Base-by-base conservation (phyloP, 2,797 vertebrate species). In the Pogonophryne albipinna region DNA sequence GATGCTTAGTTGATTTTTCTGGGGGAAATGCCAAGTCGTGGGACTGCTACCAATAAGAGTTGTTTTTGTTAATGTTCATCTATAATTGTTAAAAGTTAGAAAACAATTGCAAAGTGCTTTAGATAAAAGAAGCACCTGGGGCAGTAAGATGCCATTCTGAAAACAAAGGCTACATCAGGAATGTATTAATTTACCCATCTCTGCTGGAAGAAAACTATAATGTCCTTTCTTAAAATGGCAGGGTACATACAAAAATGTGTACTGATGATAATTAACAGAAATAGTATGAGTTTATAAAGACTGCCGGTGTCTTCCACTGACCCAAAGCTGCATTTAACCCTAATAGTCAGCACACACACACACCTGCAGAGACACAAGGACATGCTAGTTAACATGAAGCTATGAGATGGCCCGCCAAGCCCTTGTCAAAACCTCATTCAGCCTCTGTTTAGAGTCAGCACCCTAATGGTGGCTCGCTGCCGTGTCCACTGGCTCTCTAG, bases 261-360 rank as follows among this genome's bases (percentile, higher is more conserved):
- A 13, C 11, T n/a, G 66, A 79, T 79, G 80, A 56, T 45, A 72
- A 23, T 23, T 23, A 23, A 23, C 23, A 23, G 3, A 53, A 65
- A 85, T 58, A 79, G 34, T 58, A 53, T 57, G 45, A 80, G 55
- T 80, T 56, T 59, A 20, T 58, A 27, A 74, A 66, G 53, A 52
- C 27, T 67, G 51, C 46, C 41, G 52, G 66, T 34, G 31, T n/a
- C n/a, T n/a, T 77, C 56, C 60, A 50, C 64, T 69, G 66, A 85
- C 72, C 76, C 69, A 65, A 70, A 84, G 66, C 81, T 66, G 77
- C 78, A 82, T 59, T 76, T 73, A 82, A 87, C 69, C 76, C 58
- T 81, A 87, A 80, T 58, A 66, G 58, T 80, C 74, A 59, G 46
- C n/a, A n/a, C 74, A 79, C 49, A 61, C 49, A 61, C 57, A 84